Evolutionary conservation across 2,888 invertebrate species (phyloP), one percentile per base, ranked within the genome.

Genomic region (Galerucella nymphaeae): DNA sequence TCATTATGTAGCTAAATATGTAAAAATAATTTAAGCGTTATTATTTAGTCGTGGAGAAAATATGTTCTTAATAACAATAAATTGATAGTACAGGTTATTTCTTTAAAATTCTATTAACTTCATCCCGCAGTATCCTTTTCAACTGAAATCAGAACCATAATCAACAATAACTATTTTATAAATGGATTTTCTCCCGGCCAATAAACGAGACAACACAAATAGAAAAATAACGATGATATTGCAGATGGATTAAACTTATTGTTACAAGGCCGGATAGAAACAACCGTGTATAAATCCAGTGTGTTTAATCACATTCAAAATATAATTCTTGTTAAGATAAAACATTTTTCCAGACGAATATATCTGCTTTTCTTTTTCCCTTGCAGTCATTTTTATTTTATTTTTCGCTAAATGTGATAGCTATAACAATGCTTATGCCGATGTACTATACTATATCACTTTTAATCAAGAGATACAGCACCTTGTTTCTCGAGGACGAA

Each of bases 321-420:
- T 14, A n/a, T 38, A 58, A 11, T 58, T n/a, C n/a, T 38, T 38
- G 38, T 30, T 11, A 30, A 38, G 41, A 59, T 59, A 30, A 59
- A n/a, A 59, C 38, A 59, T 59, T 59, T 59, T 59, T 59, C 41
- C 41, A n/a, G 59, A 59, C 14, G 14, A 41, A 59, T 59, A 2
- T 59, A 5, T 59, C 41, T n/a, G 2, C 13, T 6, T 23, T 38
- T 38, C 8, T 38, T 30, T 16, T n/a, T 18, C 6, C n/a, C 14
- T 13, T 48, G 6, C 2, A 30, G 59, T 41, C 18, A 6, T 57
- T 23, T 18, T 30, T 59, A 8, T 9, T 30, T 16, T 41, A 30
- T 59, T 59, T 59, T 59, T 59, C 59, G 59, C 30, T 38, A 38
- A 59, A 59, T 59, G 59, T 59, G 30, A 59, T 59, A 59, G 59